Conservation (phyloP, 1,140 invertebrate species). For the Heterodera schachtii region DNA sequence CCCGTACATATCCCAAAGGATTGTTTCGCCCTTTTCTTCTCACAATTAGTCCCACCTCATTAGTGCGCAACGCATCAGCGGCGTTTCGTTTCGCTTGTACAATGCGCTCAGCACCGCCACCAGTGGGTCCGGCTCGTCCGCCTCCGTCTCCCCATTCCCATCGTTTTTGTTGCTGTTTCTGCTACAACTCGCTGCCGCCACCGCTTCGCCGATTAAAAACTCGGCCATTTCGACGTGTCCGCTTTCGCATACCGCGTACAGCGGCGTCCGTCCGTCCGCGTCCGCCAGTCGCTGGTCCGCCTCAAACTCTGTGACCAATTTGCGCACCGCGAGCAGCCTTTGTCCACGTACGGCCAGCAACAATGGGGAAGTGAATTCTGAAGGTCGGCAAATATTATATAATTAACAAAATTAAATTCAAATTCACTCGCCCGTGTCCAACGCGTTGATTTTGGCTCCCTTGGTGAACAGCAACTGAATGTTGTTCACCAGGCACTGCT, state of each 20-base stretch:
- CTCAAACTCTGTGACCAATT: slow-evolving; percentile 9
- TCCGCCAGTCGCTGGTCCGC: slow-evolving; percentile 13
- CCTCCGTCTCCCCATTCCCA: not conserved
- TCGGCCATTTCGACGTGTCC: not conserved
- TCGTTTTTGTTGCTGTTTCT: not conserved
- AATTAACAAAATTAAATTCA: too few species aligned
- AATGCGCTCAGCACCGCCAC: not conserved
- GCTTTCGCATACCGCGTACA: slow-evolving; percentile 11
- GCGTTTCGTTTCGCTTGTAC: slow-evolving; percentile 13
- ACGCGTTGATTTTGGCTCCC: slow-evolving; percentile 14
- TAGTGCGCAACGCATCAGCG: slow-evolving; percentile 21
- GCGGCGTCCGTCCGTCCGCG: not conserved
- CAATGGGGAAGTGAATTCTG: not conserved
- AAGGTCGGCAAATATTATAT: not conserved
- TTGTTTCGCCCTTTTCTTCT: too few species aligned
- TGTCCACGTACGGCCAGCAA: slow-evolving; percentile 15
- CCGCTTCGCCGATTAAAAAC: slow-evolving; percentile 11
- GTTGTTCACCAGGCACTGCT: slow-evolving; percentile 13
- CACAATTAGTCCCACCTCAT: not conserved
- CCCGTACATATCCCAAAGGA: too few species aligned
- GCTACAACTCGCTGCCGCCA: not conserved
- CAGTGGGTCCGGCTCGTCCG: not conserved
- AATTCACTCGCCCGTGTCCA: not conserved
- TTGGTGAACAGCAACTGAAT: slow-evolving; percentile 23
- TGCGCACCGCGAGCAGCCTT: slow-evolving; percentile 7